Conservation (phyloP, 2,888 invertebrate genomes). For the Tetranychus truncatus region DNA sequence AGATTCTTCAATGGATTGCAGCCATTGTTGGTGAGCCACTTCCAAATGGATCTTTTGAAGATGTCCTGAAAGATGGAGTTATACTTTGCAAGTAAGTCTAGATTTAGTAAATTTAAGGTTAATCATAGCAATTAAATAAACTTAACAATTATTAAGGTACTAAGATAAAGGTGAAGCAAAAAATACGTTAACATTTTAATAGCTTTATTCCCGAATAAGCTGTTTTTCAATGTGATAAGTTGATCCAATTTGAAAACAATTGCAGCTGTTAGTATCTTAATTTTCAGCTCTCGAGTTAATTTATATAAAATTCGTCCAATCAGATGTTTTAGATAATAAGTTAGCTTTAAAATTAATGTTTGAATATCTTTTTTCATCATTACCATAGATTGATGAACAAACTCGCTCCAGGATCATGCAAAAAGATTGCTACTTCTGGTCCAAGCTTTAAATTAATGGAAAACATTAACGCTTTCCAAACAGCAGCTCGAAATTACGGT, state of each 20-base stretch:
- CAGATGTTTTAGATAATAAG: too few species aligned
- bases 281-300: too few species aligned
- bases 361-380: too few species aligned
- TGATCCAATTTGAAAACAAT: too few species aligned
- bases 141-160: too few species aligned
- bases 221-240: too few species aligned
- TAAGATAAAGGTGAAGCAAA: too few species aligned
- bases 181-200: background rate
- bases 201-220: too few species aligned
- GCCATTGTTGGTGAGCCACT: constrained; percentile 17
- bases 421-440: constrained; percentile 14
- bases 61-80: constrained; percentile 20
- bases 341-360: too few species aligned
- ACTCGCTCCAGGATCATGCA: constrained; percentile 18
- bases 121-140: background rate
- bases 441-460: constrained; percentile 20
- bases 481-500: constrained; percentile 18
- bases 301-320: too few species aligned
- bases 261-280: too few species aligned
- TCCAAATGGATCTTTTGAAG: constrained; percentile 17
- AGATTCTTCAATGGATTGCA: constrained; percentile 19
- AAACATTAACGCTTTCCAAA: constrained; percentile 20
- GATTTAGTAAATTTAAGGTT: background rate
- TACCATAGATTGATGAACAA: constrained; percentile 19
- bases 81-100: constrained; percentile 19